Percentiles rank a stretch among this genome's conserved stretches.
These are phyloP conservation scores for Luidia sarsii DNA, from an alignment of 53 echinoderm and acorn worm genomes.

Conservation along the genomic window DNA sequence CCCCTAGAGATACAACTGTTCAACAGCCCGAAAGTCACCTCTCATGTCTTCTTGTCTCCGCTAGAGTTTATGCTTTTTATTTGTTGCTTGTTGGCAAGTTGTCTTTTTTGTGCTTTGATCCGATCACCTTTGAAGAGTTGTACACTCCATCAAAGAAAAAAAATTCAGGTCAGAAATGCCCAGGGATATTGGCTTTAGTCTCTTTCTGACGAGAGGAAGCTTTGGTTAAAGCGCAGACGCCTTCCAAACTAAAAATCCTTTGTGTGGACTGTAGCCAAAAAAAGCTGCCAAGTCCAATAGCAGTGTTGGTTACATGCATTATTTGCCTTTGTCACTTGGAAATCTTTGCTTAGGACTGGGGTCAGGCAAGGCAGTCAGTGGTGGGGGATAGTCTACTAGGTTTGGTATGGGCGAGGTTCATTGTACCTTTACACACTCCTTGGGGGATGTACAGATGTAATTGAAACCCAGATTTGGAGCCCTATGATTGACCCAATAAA, in stretches of 20 bases:
- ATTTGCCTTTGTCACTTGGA: conserved; percentile 11
- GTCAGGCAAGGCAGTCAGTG: no score
- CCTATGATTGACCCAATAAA: no score
- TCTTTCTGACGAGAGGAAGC: no score
- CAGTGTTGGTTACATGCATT: neutral
- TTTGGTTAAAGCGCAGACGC: neutral
- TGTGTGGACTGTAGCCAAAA: neutral
- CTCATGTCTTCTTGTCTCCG: no score
- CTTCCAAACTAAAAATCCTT: neutral
- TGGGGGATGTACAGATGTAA: neutral
- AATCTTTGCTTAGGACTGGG: neutral
- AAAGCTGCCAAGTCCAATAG: conserved; percentile 17
- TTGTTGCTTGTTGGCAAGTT: no score
- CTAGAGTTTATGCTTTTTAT: no score
- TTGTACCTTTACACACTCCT: neutral
- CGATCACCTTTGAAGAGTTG: conserved; percentile 2
- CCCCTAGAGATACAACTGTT: no score
- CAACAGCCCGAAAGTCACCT: no score
- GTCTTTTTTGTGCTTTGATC: neutral
- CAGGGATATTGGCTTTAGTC: conserved; percentile 27
- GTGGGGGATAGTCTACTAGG: neutral
- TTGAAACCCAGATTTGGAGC: no score
- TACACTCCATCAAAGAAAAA: neutral
- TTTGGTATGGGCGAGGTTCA: neutral
- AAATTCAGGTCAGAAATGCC: conserved; percentile 21